Evolutionary conservation across 2,888 invertebrate species (phyloP), one percentile per base, ranked within the genome.

Genomic region (Cosmia trapezina): DNA sequence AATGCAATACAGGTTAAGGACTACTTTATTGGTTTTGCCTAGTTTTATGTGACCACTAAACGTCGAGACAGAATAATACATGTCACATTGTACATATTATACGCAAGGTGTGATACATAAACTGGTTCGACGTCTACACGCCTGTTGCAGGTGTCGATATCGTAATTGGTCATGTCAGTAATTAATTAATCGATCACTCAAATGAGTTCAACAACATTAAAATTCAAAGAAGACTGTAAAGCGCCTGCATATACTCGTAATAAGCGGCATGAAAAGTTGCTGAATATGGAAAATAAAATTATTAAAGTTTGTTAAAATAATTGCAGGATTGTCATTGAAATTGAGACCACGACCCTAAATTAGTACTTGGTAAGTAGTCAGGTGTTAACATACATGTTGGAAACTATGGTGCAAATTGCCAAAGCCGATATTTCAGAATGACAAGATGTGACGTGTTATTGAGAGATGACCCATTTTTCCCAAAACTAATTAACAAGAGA

Each of bases 1-100:
- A 86, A 87, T 87, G 85, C 87, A 88, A 84, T 85, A 87, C 81
- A 84, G 78, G 78, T 83, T 89, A 88, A 87, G 87, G 88, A 78
- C 80, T 81, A 80, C 68, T 81, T 78, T 76, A 83, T 80, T 78
- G 70, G 65, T 74, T 79, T 76, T 80, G 75, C 63, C 70, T 70
- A 76, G 45, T 66, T 82, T 71, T 74, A 73, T 68, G 59, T 33
- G 45, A 70, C 45, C 67, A 81, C 69, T 69, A 66, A 70, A 73
- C 66, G 68, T 63, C 57, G 49, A 70, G 56, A 41, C 22, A 41
- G 37, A 70, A 64, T 66, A 41, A 70, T 54, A 73, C 37, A 70
- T 54, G 62, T 56, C 45, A 54, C 33, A 63, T 47, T 11, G 22
- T 64, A 63, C 45, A 45, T 51, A 49, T 51, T 54, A 22, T 51